Percentiles rank a stretch among this genome's conserved stretches.
phyloP scores from a whole-genome alignment of 2,113 vertebrate species.

The Polyodon spathula region DNA sequence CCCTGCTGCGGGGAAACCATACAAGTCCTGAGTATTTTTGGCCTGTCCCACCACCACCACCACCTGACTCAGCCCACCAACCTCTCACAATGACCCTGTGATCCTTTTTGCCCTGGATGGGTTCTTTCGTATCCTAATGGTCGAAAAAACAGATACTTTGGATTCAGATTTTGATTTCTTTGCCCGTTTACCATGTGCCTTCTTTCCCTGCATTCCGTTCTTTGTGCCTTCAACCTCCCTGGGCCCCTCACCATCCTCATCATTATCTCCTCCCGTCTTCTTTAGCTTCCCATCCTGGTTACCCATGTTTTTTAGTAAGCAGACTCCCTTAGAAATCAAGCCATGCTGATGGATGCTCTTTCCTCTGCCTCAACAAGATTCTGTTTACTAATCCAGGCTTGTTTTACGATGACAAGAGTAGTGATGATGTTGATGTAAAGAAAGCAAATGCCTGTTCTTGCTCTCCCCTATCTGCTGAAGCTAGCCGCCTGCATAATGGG shows the following conservation, averaged over 20 bases:
- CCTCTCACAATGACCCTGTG: too few species aligned
- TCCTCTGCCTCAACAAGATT: conserved; percentile 21
- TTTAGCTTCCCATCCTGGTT: conserved; percentile 92
- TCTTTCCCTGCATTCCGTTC: conserved; percentile 72
- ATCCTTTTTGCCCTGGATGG: conserved; percentile 69
- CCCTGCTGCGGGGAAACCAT: too few species aligned
- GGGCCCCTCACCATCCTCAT: conserved; percentile 63
- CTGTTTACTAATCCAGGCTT: conserved; percentile 29
- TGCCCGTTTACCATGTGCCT: conserved; percentile 61
- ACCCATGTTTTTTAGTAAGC: conserved; percentile 64
- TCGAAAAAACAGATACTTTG: conserved; percentile 81
- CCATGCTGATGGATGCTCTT: conserved; percentile 48
- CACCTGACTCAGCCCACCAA: too few species aligned
- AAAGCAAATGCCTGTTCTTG: conserved; percentile 45
- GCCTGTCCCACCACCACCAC: too few species aligned
- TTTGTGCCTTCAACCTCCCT: conserved; percentile 69
- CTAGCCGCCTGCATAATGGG: conserved; percentile 62
- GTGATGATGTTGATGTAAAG: conserved; percentile 47
- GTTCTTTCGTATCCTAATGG: conserved; percentile 82
- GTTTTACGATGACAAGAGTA: conserved; percentile 45
- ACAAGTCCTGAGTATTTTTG: too few species aligned
- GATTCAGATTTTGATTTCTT: conserved; percentile 80
- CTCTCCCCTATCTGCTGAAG: conserved; percentile 50
- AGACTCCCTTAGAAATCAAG: conserved; percentile 47
- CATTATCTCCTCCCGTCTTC: conserved; percentile 37